Evolutionary conservation across 1,140 invertebrate species (phyloP).

Genomic region (Drosophila lacertosa): DNA sequence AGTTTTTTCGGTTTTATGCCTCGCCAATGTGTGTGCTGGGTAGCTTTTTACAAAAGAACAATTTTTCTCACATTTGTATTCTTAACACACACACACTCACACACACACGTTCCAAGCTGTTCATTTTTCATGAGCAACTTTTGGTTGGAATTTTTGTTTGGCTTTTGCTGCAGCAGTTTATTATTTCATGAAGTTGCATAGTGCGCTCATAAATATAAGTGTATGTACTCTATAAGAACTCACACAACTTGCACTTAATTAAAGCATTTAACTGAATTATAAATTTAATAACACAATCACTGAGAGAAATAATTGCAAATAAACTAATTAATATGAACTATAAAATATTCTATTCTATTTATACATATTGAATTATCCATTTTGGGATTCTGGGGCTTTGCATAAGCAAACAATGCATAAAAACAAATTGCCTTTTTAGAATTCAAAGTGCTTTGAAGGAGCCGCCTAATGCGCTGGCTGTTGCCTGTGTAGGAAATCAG

Average conservation of each 20-base stretch:
- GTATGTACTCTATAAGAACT: neutral
- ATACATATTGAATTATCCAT: neutral
- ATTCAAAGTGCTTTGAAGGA: conserved; percentile 56
- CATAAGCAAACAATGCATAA: conserved; percentile 56
- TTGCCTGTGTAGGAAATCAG: conserved; percentile 53
- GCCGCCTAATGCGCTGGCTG: conserved; percentile 58
- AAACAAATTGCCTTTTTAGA: conserved; percentile 71
- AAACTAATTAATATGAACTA: neutral
- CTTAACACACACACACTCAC: conserved; percentile 24
- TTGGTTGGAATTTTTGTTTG: conserved; percentile 25
- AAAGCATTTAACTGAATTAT: neutral
- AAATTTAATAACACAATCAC: too few relatives aligned
- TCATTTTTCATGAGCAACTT: conserved; percentile 59
- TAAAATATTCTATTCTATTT: neutral
- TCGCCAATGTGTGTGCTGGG: conserved; percentile 26
- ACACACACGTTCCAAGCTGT: conserved; percentile 37
- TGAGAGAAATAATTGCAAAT: too few relatives aligned
- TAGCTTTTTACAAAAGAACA: conserved; percentile 29
- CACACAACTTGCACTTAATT: neutral
- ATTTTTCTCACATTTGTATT: conserved; percentile 40
- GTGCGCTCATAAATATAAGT: conserved; percentile 43
- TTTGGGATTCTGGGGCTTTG: conserved; percentile 18
- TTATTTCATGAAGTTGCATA: conserved; percentile 60
- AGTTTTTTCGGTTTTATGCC: conserved; percentile 47
- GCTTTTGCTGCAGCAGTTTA: conserved; percentile 32